Evolutionary conservation across 2,113 vertebrate genomes (phyloP).

Genomic region (Gymnocephalus cernua): DNA sequence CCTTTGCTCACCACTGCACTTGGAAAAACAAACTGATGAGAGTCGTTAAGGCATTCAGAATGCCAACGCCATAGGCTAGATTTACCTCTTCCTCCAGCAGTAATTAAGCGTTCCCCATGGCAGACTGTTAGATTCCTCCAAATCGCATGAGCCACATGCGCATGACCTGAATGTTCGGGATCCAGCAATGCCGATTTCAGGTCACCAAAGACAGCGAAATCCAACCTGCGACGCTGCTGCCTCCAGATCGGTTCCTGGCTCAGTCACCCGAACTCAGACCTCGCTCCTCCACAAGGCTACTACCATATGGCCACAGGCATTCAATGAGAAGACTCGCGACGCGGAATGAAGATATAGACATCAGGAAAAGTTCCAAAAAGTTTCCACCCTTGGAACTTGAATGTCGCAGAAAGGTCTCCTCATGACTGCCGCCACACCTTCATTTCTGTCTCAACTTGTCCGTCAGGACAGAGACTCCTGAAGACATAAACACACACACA

Average conservation of each 20-base stretch:
- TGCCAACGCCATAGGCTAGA: too few species aligned
- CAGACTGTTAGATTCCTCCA: not conserved
- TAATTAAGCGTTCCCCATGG: slow-evolving; percentile 17
- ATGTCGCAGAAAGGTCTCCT: slow-evolving; percentile 17
- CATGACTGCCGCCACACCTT: slow-evolving; percentile 69
- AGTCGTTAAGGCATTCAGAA: not conserved
- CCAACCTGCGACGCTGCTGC: not conserved
- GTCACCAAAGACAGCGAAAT: not conserved
- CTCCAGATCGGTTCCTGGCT: not conserved
- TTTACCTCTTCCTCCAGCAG: slow-evolving; percentile 19
- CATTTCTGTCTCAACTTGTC: slow-evolving; percentile 59
- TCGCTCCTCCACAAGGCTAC: not conserved
- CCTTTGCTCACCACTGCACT: not conserved
- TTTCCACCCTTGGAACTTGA: slow-evolving; percentile 19
- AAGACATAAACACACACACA: not conserved
- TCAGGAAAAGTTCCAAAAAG: slow-evolving; percentile 5
- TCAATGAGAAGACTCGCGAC: not conserved
- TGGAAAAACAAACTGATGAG: not conserved
- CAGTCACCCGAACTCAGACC: not conserved
- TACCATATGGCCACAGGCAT: not conserved
- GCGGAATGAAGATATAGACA: not conserved
- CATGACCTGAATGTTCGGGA: not conserved
- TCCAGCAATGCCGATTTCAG: not conserved
- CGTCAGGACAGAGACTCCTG: not conserved
- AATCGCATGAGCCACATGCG: slow-evolving; percentile 6